Evolutionary conservation across 1,140 invertebrate genomes (phyloP).

Genomic region (Ooceraea biroi): DNA sequence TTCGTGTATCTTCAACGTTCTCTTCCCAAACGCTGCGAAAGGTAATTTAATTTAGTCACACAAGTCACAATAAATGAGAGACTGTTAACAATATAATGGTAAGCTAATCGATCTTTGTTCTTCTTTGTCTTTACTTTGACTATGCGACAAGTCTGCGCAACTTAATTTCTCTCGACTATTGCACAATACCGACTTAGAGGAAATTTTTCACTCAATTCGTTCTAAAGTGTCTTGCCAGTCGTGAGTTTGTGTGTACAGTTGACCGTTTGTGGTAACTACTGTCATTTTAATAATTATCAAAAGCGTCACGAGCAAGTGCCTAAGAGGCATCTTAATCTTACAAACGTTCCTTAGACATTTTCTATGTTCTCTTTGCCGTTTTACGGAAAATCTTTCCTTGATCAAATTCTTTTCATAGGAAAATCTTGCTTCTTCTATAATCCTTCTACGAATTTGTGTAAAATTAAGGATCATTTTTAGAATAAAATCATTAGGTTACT

Average conservation of each 20-base stretch:
- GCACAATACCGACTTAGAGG: constrained; percentile 49
- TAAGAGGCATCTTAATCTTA: neutral
- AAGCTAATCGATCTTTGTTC: constrained; percentile 9
- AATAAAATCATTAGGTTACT: too few relatives aligned
- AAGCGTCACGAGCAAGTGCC: neutral
- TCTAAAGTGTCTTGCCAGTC: neutral
- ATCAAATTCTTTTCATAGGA: neutral
- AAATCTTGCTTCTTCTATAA: neutral
- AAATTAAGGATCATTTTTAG: too few relatives aligned
- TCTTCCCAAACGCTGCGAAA: neutral
- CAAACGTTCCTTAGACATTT: neutral
- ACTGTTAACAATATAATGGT: constrained; percentile 10
- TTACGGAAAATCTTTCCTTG: neutral
- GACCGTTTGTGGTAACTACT: neutral
- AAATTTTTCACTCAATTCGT: constrained; percentile 18
- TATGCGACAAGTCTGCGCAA: constrained; percentile 37
- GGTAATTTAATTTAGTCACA: constrained; percentile 3
- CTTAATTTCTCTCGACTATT: constrained; percentile 45
- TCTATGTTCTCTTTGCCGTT: neutral
- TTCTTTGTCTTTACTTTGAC: neutral
- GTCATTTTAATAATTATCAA: neutral
- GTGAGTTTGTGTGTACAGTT: neutral
- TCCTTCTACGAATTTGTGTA: neutral
- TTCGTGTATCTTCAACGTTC: neutral
- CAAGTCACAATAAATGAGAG: neutral